Percentiles rank a stretch among this genome's conserved stretches.
These are phyloP conservation scores for Lottia gigantea DNA, from an alignment of 2,888 invertebrate species.

Conservation along the genomic window DNA sequence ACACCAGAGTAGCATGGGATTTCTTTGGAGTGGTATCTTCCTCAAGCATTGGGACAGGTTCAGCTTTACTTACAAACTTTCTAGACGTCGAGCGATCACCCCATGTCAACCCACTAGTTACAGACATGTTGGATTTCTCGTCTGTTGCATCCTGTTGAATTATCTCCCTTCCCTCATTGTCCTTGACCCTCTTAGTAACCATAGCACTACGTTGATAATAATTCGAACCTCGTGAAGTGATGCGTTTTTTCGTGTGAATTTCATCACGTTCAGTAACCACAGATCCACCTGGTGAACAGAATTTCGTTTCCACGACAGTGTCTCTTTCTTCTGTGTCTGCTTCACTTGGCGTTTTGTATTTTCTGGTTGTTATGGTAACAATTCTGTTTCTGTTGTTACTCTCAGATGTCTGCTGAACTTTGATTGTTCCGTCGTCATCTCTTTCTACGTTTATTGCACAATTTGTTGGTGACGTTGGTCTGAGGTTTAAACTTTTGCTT, in stretches of 20 bases:
- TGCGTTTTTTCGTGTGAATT: constrained; percentile 46
- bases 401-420: constrained; percentile 43
- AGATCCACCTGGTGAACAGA: constrained; percentile 46
- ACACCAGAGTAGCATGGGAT: constrained; percentile 16
- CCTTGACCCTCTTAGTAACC: constrained; percentile 37
- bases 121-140: constrained; percentile 51
- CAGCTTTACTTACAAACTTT: constrained; percentile 3
- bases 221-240: constrained; percentile 55
- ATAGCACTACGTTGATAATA: constrained; percentile 49
- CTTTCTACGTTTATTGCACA: constrained; percentile 46
- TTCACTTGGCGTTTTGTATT: constrained; percentile 46
- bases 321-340: constrained; percentile 51
- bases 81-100: constrained; percentile 34
- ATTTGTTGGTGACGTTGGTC: constrained; percentile 7
- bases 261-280: constrained; percentile 49
- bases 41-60: constrained; percentile 13
- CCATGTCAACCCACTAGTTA: constrained; percentile 49
- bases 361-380: constrained; percentile 49
- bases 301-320: constrained; percentile 48
- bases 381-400: constrained; percentile 44
- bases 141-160: constrained; percentile 49
- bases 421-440: constrained; percentile 52
- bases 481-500: constrained; percentile 6
- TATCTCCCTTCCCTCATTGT: constrained; percentile 44
- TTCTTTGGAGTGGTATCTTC: constrained; percentile 8